Conservation (phyloP, 2,797 vertebrate genomes). For the Oceanodroma leucorhoa region DNA sequence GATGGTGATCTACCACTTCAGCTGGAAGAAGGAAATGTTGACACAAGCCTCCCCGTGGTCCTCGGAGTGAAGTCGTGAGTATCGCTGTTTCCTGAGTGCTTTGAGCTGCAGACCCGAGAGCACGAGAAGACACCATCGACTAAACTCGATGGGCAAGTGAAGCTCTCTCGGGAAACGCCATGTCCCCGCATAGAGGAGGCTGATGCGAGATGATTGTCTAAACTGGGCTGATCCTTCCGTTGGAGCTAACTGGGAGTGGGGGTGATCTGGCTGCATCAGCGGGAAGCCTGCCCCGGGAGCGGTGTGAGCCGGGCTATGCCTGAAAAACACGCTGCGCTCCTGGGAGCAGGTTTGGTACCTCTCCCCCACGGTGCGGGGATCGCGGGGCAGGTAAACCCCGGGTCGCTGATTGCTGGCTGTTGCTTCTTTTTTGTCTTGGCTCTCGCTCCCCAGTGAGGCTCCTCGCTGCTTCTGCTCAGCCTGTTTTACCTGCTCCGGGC, state of each 20-base stretch:
- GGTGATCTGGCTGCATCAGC: neutral
- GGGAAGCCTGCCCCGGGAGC: neutral
- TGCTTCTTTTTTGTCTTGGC: neutral
- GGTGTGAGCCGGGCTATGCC: neutral
- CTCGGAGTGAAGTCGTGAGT: accelerated
- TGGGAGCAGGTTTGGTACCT: neutral
- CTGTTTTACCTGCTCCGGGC: neutral
- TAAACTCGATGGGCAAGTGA: neutral
- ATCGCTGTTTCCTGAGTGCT: neutral
- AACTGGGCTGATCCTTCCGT: neutral
- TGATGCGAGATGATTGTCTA: neutral
- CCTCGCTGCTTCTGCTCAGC: neutral
- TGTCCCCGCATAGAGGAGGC: accelerated
- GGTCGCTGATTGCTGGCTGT: neutral
- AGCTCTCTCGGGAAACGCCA: accelerated
- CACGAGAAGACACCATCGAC: accelerated
- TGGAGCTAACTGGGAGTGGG: neutral
- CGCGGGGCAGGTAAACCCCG: accelerated
- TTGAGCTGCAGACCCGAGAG: accelerated
- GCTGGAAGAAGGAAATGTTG: neutral
- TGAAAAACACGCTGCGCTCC: accelerated
- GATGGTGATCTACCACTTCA: neutral
- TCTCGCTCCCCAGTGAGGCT: neutral
- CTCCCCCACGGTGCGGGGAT: accelerated
- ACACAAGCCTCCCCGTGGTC: neutral